Base-by-base conservation (phyloP, 2,113 vertebrate species). In the Hyperopisus bebe region DNA sequence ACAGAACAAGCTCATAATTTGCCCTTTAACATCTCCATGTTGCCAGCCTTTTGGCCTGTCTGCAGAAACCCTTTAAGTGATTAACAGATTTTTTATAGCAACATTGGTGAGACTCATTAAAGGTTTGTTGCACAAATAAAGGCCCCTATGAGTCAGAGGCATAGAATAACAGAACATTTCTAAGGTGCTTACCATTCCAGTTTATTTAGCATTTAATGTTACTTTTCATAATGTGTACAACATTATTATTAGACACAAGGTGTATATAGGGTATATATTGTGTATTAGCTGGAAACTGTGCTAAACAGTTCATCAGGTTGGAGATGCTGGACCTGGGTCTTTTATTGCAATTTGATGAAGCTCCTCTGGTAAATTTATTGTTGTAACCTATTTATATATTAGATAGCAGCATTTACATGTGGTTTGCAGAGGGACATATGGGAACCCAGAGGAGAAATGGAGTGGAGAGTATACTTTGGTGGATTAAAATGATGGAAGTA, bases 261-360 rank as follows among this genome's bases (percentile, higher is more conserved):
- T 3, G 62, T 62, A 88, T 83, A 39, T n/a, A 82, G 47, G 44
- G 35, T 51, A 51, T 51, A 51, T 51, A 66, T 88, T 86, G 89
- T 82, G 39, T 89, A 62, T 89, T 51, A 55, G 66, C 70, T 85
- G 86, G 51, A 82, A 90, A 48, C 44, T 51, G 47, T 21, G 39
- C 83, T 91, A 90, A 92, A 91, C 83, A 91, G 90, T 92, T 89
- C 21, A 87, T 91, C 89, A 86, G 90, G 89, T 53, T 24, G 9
- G 15, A 91, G 84, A 88, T 87, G 89, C 91, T 90, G 46, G 42
- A 87, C 86, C 53, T 4, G 50, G 24, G 82, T 70, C 88, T 90
- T 92, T 89, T 77, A 86, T 91, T 88, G 86, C 90, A 89, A 92
- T 90, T 84, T 88, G 70, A 51, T 42, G 50, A 10, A 74, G 88